Evolutionary conservation across 2,113 vertebrate genomes (phyloP).

Genomic region (Centropus bengalensis): DNA sequence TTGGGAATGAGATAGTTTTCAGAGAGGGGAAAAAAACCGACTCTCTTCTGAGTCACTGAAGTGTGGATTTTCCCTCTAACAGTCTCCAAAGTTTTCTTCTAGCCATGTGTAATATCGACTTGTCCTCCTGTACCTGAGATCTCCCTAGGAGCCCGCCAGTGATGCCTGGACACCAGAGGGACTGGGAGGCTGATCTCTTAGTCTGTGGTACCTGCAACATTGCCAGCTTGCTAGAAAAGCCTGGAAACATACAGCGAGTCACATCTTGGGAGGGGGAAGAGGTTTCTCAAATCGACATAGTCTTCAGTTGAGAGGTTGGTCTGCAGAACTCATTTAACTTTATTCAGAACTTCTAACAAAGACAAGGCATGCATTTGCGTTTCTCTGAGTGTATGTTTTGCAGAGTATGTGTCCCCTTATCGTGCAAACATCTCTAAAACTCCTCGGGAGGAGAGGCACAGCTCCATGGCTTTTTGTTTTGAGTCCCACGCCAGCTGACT

Average conservation of each 20-base stretch:
- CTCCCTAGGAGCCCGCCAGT: not conserved
- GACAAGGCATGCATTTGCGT: not conserved
- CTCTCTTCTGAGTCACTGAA: not conserved
- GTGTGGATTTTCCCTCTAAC: not conserved
- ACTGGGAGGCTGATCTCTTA: not conserved
- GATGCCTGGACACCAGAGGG: not conserved
- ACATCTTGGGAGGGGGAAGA: not conserved
- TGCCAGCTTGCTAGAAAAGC: not conserved
- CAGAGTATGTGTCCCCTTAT: not conserved
- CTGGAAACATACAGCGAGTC: not conserved
- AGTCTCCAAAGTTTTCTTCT: not conserved
- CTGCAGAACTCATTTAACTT: not conserved
- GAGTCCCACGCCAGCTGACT: not conserved
- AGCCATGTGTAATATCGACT: not conserved
- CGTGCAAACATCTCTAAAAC: not conserved
- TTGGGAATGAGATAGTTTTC: not conserved
- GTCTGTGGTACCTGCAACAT: not conserved
- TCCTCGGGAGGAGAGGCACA: not conserved
- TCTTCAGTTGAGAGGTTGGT: not conserved
- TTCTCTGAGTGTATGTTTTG: not conserved
- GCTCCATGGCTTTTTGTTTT: conserved; percentile 5
- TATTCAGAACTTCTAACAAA: not conserved
- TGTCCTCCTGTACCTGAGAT: not conserved
- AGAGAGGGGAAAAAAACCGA: not conserved
- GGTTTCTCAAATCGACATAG: not conserved